Evolutionary conservation across 2,888 invertebrate genomes (phyloP).

Genomic region (Ornithoptera priamus): DNA sequence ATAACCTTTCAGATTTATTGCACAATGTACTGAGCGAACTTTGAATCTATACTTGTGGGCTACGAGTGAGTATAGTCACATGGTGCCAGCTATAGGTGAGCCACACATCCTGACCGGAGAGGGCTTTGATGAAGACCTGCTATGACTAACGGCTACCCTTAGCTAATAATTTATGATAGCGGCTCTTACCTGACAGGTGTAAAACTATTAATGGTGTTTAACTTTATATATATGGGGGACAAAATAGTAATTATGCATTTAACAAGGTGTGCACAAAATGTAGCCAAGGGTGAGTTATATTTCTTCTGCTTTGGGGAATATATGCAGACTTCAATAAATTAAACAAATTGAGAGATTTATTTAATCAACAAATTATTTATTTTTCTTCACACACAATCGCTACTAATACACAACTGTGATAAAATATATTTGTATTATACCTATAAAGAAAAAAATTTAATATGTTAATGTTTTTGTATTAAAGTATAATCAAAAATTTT

Average conservation of each 20-base stretch:
- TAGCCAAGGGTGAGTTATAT: too few relatives aligned
- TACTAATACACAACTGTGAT: too few relatives aligned
- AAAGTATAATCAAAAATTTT: too few relatives aligned
- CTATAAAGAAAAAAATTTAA: too few relatives aligned
- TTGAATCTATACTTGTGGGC: conserved; percentile 93
- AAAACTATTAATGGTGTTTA: background rate
- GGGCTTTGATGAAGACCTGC: conserved; percentile 56
- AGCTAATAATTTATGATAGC: background rate
- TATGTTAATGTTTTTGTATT: too few relatives aligned
- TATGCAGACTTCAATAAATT: too few relatives aligned
- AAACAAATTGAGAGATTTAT: too few relatives aligned
- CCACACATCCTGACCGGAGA: conserved; percentile 67
- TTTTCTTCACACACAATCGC: too few relatives aligned
- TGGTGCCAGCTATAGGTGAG: conserved; percentile 83
- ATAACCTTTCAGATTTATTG: conserved; percentile 87
- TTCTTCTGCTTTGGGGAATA: too few relatives aligned
- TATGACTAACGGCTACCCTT: conserved; percentile 42
- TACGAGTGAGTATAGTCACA: conserved; percentile 85
- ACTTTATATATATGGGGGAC: background rate
- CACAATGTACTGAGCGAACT: conserved; percentile 93
- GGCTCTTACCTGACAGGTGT: background rate
- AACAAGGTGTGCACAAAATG: background rate
- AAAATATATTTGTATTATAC: too few relatives aligned
- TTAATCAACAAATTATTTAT: too few relatives aligned
- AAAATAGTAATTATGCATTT: background rate